Conservation (phyloP, 2,888 invertebrate genomes). For the Trissonchulus sp. region DNA sequence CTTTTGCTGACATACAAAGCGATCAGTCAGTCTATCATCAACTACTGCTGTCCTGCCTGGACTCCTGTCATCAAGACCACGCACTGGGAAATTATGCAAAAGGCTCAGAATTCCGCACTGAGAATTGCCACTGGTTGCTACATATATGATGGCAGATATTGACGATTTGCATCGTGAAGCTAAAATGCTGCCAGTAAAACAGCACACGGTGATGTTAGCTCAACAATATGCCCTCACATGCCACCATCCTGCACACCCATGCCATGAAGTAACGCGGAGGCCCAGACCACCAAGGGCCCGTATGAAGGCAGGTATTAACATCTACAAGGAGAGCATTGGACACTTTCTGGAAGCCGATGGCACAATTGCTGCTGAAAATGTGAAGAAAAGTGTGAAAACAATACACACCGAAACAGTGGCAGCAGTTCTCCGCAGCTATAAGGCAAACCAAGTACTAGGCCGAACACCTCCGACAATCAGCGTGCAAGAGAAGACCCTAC, state of each 20-base stretch:
- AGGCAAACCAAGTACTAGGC: neutral
- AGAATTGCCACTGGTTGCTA: no score
- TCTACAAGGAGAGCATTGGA: no score
- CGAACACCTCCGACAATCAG: neutral
- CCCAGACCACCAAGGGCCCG: constrained; percentile 10
- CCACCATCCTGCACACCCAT: no score
- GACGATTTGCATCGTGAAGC: constrained; percentile 6
- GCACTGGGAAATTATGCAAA: constrained; percentile 6
- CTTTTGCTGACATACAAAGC: constrained; percentile 7
- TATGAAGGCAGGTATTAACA: no score
- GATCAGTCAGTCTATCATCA: constrained; percentile 7
- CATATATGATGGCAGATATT: no score
- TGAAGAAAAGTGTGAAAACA: constrained; percentile 3
- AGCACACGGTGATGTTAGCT: no score
- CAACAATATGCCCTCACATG: no score
- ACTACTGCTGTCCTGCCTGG: constrained; percentile 10
- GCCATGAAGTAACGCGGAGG: no score
- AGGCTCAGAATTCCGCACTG: constrained; percentile 3
- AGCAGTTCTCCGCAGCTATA: constrained; percentile 7
- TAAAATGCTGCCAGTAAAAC: no score
- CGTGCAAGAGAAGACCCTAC: neutral
- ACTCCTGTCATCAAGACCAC: constrained; percentile 2
- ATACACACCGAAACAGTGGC: no score
- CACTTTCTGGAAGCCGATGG: no score
- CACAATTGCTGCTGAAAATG: neutral